These are phyloP conservation scores for Drosophila formosana DNA, from an alignment of 2,888 invertebrate species.

Conservation along the genomic window DNA sequence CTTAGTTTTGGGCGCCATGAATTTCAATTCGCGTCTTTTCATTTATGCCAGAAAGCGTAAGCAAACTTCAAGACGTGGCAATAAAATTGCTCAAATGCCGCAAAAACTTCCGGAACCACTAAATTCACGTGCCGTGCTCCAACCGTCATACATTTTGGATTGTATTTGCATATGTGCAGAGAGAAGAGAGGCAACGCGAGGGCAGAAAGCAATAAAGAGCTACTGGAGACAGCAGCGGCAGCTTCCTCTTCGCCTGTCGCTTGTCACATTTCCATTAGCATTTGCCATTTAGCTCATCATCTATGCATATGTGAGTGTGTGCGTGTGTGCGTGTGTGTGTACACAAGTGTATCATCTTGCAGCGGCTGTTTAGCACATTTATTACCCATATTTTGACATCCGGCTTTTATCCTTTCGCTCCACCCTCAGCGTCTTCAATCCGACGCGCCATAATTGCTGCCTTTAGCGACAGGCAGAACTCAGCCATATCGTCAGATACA, in stretches of 20 bases:
- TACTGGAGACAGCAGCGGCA: constrained; percentile 42
- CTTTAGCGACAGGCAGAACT: constrained; percentile 37
- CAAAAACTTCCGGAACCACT: constrained; percentile 73
- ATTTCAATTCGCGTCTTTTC: constrained; percentile 77
- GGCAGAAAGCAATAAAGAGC: constrained; percentile 40
- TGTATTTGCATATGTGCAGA: constrained; percentile 58
- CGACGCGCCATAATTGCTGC: constrained; percentile 65
- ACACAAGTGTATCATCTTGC: constrained; percentile 66
- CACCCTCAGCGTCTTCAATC: constrained; percentile 40
- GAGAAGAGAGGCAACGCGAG: constrained; percentile 21
- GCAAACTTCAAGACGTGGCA: constrained; percentile 75
- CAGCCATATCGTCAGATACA: background rate
- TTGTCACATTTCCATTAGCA: constrained; percentile 79
- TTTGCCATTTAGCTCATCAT: constrained; percentile 74
- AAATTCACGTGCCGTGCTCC: constrained; percentile 67
- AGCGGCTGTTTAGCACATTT: constrained; percentile 69
- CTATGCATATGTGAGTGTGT: constrained; percentile 29
- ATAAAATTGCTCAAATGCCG: constrained; percentile 74
- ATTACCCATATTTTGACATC: constrained; percentile 79
- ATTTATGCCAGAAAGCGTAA: constrained; percentile 76
- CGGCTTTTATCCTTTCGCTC: constrained; percentile 80
- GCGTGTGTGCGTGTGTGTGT: constrained; percentile 26
- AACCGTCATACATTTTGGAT: constrained; percentile 38
- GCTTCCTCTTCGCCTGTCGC: constrained; percentile 25
- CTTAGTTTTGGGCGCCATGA: constrained; percentile 49